These are phyloP conservation scores for Rhodophaea formosa DNA, from an alignment of 2,888 invertebrate genomes.

Conservation along the genomic window DNA sequence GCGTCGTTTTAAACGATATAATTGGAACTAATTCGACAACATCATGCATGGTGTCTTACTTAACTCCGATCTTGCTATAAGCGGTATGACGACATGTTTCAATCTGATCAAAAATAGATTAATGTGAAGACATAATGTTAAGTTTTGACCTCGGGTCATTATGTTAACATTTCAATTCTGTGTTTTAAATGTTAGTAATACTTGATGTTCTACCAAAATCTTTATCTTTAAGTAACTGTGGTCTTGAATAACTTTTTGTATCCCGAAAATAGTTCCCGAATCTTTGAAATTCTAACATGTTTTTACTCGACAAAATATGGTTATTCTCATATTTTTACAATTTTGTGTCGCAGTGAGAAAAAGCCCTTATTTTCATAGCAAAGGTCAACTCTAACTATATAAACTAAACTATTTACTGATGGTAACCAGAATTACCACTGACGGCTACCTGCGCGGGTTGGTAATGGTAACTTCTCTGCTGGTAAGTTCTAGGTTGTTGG, in stretches of 20 bases:
- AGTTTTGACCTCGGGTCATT: constrained; percentile 3
- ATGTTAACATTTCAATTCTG: neutral
- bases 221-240: too few relatives aligned
- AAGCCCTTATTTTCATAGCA: neutral
- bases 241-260: too few relatives aligned
- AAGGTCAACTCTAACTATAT: neutral
- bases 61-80: neutral
- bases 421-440: constrained; percentile 2
- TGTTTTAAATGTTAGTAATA: neutral
- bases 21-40: too few relatives aligned
- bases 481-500: neutral
- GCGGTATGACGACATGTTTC: neutral
- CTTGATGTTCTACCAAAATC: too few relatives aligned
- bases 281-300: too few relatives aligned
- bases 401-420: neutral
- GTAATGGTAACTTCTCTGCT: neutral
- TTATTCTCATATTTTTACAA: too few relatives aligned
- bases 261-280: too few relatives aligned
- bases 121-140: neutral
- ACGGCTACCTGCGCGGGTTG: neutral
- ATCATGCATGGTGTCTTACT: neutral
- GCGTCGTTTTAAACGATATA: too few relatives aligned
- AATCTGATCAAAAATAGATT: constrained; percentile 8
- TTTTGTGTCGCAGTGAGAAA: neutral
- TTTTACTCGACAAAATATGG: too few relatives aligned